Conservation (phyloP, 2,113 vertebrate species). For the Percopsis transmontana region DNA sequence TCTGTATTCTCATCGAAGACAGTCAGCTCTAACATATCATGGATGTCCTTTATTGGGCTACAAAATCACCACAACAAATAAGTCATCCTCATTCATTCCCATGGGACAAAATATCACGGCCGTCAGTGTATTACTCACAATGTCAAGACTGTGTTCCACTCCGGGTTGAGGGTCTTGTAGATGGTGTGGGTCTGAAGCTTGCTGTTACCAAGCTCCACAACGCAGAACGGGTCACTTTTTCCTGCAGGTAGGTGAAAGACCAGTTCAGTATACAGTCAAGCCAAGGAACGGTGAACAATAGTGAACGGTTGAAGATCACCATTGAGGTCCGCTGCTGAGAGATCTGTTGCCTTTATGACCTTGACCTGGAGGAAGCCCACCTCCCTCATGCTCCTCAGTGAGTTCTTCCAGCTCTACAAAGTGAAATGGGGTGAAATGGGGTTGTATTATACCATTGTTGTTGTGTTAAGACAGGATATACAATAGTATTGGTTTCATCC, state of each 20-base stretch:
- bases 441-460: background rate
- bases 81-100: background rate
- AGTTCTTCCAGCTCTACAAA: constrained; percentile 83
- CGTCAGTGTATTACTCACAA: constrained; percentile 80
- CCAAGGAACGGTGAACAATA: background rate
- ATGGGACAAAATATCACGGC: background rate
- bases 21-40: constrained; percentile 89
- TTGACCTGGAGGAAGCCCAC: constrained; percentile 96
- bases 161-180: constrained; percentile 91
- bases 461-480: background rate
- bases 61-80: constrained; percentile 38
- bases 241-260: constrained; percentile 72
- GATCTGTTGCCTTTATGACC: constrained; percentile 89
- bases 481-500: no score
- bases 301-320: constrained; percentile 73
- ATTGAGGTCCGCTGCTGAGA: constrained; percentile 89
- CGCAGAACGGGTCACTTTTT: constrained; percentile 92
- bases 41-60: constrained; percentile 95
- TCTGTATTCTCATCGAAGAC: constrained; percentile 95
- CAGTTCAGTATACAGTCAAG: background rate
- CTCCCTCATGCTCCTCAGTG: constrained; percentile 80
- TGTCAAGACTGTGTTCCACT: constrained; percentile 94
- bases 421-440: no score
- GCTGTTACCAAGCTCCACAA: constrained; percentile 90
- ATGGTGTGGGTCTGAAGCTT: constrained; percentile 91